Percentiles rank a stretch among this genome's conserved stretches.
Conservation (phyloP, 1,140 invertebrate genomes). For the Maconellicoccus hirsutus region DNA sequence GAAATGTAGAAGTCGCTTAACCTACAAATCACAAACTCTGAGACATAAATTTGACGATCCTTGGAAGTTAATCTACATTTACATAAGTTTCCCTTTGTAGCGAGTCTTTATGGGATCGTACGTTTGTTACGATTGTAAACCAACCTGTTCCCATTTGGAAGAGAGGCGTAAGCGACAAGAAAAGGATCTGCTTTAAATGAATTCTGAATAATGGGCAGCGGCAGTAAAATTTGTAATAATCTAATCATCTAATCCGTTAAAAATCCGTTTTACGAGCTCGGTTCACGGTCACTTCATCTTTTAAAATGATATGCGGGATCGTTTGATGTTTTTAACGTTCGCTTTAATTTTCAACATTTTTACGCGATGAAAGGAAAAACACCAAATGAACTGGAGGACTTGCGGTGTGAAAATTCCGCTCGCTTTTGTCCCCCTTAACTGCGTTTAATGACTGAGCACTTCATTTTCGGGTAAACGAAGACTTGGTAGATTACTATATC, state of each 20-base stretch:
- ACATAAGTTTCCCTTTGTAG: constrained; percentile 21
- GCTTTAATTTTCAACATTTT: not conserved
- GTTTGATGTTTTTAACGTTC: constrained; percentile 10
- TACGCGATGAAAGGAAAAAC: no score
- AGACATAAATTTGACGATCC: constrained; percentile 19
- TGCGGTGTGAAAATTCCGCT: no score
- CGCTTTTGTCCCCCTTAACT: no score
- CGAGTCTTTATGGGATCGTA: constrained; percentile 15
- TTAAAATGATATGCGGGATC: constrained; percentile 16
- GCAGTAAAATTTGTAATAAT: constrained; percentile 22
- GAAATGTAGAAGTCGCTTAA: constrained; percentile 14
- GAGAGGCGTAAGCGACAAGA: constrained; percentile 19
- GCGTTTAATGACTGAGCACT: no score
- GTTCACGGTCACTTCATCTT: constrained; percentile 14
- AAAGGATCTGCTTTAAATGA: constrained; percentile 21
- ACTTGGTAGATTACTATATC: no score
- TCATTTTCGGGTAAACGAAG: no score
- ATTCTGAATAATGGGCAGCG: constrained; percentile 18
- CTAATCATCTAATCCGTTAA: constrained; percentile 21
- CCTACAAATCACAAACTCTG: constrained; percentile 18
- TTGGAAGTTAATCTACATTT: constrained; percentile 22
- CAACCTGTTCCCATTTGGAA: constrained; percentile 16
- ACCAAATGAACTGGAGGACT: no score
- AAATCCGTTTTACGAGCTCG: constrained; percentile 16
- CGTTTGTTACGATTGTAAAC: constrained; percentile 16